Conservation (phyloP, 1,140 invertebrate genomes). For the Meloidogyne chitwoodi region DNA sequence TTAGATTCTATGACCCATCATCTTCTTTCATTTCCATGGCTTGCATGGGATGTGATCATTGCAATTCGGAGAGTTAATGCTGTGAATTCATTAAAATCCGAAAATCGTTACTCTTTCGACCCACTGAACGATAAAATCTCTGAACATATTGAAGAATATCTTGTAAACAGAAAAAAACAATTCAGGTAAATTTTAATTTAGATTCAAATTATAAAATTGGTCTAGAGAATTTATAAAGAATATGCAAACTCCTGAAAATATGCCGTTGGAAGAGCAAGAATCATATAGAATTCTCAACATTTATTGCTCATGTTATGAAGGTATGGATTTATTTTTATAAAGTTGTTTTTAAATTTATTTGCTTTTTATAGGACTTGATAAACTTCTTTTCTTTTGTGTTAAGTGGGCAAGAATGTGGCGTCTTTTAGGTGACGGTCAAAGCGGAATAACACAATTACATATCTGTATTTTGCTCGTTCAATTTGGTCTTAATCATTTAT, state of each 20-base stretch:
- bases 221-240: slow-evolving; percentile 8
- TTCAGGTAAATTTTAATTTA: neutral
- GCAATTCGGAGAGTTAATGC: slow-evolving; percentile 28
- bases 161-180: slow-evolving; percentile 25
- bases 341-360: neutral
- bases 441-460: slow-evolving; percentile 25
- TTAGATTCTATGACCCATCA: slow-evolving; percentile 23
- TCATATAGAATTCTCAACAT: neutral
- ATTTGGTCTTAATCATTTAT: slow-evolving; percentile 35
- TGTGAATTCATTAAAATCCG: neutral
- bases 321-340: neutral
- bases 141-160: slow-evolving; percentile 37
- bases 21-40: slow-evolving; percentile 43
- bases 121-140: slow-evolving; percentile 34
- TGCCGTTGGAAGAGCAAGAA: neutral
- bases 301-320: slow-evolving; percentile 28
- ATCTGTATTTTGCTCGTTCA: slow-evolving; percentile 33
- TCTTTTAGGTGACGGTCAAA: slow-evolving; percentile 16
- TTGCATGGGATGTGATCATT: slow-evolving; percentile 41
- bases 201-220: neutral
- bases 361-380: slow-evolving; percentile 22
- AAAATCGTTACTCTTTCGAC: slow-evolving; percentile 37
- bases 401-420: slow-evolving; percentile 32
- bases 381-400: slow-evolving; percentile 34
- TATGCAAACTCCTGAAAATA: slow-evolving; percentile 5